Evolutionary conservation across 2,888 invertebrate species (phyloP).

Genomic region (Melitaea athalia): DNA sequence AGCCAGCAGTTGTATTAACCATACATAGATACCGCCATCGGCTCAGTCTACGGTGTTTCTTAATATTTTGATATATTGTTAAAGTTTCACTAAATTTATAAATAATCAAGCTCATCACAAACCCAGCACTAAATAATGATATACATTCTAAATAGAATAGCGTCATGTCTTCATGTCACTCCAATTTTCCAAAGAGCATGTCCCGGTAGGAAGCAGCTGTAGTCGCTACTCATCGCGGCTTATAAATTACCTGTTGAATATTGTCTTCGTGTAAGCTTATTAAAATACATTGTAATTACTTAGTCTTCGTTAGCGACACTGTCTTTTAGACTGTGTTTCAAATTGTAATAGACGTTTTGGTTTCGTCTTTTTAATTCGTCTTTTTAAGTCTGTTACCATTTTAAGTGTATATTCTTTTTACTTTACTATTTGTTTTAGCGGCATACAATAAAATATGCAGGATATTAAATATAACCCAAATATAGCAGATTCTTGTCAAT

Average conservation of each 20-base stretch:
- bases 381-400: no score
- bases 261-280: constrained; percentile 8
- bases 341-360: neutral
- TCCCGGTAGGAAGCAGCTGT: neutral
- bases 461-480: no score
- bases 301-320: neutral
- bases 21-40: no score
- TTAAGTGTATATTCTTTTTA: no score
- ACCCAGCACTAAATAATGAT: no score
- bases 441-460: no score
- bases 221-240: constrained; percentile 1
- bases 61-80: no score
- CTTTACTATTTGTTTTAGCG: no score
- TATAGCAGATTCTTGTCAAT: no score
- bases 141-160: neutral
- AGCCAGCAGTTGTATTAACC: no score
- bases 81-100: neutral
- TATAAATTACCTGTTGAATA: constrained; percentile 10
- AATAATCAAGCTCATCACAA: neutral
- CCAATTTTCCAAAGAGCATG: constrained; percentile 7
- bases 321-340: neutral
- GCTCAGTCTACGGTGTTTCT: no score
- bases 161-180: constrained; percentile 1
- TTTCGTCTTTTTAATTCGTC: no score
- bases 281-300: constrained; percentile 14